Percentiles rank a stretch among this genome's conserved stretches.
Conservation (phyloP, 2,113 vertebrate genomes). For the Amblyopsis rosae region DNA sequence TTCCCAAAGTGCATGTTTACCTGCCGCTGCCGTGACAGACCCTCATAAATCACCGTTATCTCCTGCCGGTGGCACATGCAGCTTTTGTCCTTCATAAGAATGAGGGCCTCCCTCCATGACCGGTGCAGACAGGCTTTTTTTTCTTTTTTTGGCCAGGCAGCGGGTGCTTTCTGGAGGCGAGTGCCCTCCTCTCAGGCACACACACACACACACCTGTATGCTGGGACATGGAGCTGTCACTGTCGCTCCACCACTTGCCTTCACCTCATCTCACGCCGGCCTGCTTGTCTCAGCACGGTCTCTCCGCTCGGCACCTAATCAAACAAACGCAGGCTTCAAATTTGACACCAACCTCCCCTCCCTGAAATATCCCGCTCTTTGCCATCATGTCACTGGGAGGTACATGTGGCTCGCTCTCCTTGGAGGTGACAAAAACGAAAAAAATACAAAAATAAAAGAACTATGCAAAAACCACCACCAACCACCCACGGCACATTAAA, state of each 20-base stretch:
- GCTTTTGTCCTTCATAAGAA: conserved; percentile 75
- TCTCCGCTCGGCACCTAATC: conserved; percentile 18
- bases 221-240: not conserved
- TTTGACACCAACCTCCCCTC: conserved; percentile 6
- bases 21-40: conserved; percentile 65
- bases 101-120: conserved; percentile 58
- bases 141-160: conserved; percentile 25
- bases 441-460: too few relatives aligned
- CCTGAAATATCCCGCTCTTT: not conserved
- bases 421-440: not conserved
- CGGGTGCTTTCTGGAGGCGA: conserved; percentile 36
- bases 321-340: not conserved
- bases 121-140: conserved; percentile 45
- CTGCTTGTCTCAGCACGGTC: not conserved
- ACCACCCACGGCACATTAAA: not conserved
- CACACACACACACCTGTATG: not conserved
- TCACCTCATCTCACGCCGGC: conserved; percentile 15
- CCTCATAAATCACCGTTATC: conserved; percentile 79
- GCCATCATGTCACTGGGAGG: not conserved
- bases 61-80: conserved; percentile 68
- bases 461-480: too few relatives aligned
- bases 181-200: conserved; percentile 5
- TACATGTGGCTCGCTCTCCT: not conserved
- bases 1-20: conserved; percentile 63
- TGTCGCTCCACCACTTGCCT: not conserved